These are phyloP conservation scores for Hyperoplus immaculatus DNA, from an alignment of 2,797 vertebrate species.

Conservation along the genomic window DNA sequence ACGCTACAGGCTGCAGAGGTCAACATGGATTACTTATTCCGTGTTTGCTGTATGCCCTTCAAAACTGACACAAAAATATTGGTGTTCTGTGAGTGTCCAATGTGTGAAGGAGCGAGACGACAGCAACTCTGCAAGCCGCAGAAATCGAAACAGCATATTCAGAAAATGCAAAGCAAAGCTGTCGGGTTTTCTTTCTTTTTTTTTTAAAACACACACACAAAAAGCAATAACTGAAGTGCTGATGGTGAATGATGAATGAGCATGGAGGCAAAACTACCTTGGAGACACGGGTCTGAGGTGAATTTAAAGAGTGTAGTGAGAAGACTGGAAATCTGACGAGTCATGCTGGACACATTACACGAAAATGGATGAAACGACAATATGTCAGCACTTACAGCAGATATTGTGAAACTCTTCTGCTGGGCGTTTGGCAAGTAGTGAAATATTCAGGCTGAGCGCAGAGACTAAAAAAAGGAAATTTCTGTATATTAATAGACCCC, in stretches of 20 bases:
- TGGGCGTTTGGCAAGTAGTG: conserved; percentile 16
- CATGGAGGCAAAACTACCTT: conserved; percentile 15
- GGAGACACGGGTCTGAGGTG: not conserved
- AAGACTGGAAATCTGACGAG: conserved; percentile 29
- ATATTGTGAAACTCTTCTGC: conserved; percentile 30
- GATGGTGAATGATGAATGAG: conserved; percentile 32
- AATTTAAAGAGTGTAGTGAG: conserved; percentile 6
- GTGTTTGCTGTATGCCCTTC: conserved; percentile 23
- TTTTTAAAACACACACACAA: conserved; percentile 21
- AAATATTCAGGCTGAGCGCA: conserved; percentile 43
- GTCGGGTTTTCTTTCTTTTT: conserved; percentile 3
- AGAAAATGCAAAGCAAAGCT: conserved; percentile 30
- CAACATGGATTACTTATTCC: conserved; percentile 10
- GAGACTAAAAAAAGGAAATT: conserved; percentile 32
- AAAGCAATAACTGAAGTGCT: conserved; percentile 20
- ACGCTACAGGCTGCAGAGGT: conserved; percentile 34
- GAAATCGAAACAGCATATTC: conserved; percentile 11
- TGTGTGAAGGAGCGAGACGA: conserved; percentile 21
- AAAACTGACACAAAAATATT: conserved; percentile 19
- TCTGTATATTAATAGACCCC: conserved; percentile 65
- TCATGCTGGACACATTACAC: conserved; percentile 21
- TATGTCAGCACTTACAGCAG: conserved; percentile 17
- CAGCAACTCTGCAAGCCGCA: not conserved
- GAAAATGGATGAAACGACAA: conserved; percentile 40
- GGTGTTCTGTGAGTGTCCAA: conserved; percentile 22